These are phyloP conservation scores for Eolophus roseicapilla DNA, from an alignment of 2,113 vertebrate genomes.

Conservation along the genomic window DNA sequence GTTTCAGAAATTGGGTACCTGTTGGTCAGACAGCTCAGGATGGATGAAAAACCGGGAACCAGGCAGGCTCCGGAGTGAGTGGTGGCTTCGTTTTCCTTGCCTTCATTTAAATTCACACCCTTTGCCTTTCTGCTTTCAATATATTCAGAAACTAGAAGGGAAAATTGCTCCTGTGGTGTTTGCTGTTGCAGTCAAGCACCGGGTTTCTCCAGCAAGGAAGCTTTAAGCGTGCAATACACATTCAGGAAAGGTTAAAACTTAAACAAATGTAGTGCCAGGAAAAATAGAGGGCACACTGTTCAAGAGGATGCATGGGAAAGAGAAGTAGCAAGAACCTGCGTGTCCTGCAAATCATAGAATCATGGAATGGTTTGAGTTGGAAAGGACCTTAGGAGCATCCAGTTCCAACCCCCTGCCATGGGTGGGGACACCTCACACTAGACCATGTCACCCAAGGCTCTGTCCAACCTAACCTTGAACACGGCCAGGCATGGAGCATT, in stretches of 20 bases:
- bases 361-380: background rate
- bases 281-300: background rate
- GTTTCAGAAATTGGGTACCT: slow-evolving; percentile 16
- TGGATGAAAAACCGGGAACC: background rate
- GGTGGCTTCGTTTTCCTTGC: background rate
- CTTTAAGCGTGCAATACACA: background rate
- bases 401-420: background rate
- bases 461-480: too few relatives aligned
- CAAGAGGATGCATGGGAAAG: background rate
- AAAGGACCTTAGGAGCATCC: background rate
- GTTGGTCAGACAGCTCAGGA: slow-evolving; percentile 2
- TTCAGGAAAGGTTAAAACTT: background rate
- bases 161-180: background rate
- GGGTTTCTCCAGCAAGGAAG: background rate
- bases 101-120: background rate
- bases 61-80: background rate
- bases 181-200: background rate
- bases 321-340: background rate
- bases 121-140: background rate
- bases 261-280: background rate
- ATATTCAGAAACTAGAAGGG: background rate
- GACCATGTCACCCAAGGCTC: too few relatives aligned
- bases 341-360: background rate
- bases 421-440: background rate
- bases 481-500: too few relatives aligned